Evolutionary conservation across 2,888 invertebrate species (phyloP), one percentile per base, ranked within the genome.

Genomic region (Apamea epomidion): DNA sequence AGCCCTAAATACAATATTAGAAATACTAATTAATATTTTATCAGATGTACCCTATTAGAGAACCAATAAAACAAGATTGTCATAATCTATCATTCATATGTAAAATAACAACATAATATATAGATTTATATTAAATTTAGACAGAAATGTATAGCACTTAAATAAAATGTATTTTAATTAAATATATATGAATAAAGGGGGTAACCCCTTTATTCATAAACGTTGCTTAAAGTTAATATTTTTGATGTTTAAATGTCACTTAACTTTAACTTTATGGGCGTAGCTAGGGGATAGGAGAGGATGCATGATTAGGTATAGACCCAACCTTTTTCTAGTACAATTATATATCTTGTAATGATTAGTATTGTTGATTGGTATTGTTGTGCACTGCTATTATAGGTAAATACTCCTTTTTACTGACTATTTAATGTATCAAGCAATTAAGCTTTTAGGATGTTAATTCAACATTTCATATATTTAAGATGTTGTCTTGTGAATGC

Each of bases 241-340:
- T 10, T n/a, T 54, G 3, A 54, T 0, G 54, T 21, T 58, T 58
- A 58, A n/a, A 4, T 25, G 21, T 58, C 58, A 58, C n/a, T 12
- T 58, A n/a, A n/a, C 3, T n/a, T 58, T 12, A 60, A n/a, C 58
- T 51, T 32, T 21, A 18, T 54, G 5, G 32, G 18, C 54, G 37
- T 76, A 71, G 37, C 37, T 71, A 71, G 48, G 21, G 7, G 1
- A 48, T 54, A 58, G n/a, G 18, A 51, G 14, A 42, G 16, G 29
- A n/a, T 12, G 58, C 68, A 2, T 58, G 51, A 70, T 58, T 74
- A 42, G 16, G 16, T 48, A 25, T 72, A 29, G 45, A 72, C 21
- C 62, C 42, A 67, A 69, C 69, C 72, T 75, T 75, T 73, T 67
- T 73, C 71, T 75, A 85, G 84, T 84, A 84, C 85, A 85, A 85